Conservation (phyloP, 2,113 vertebrate genomes). For the Myrmecobius fasciatus region DNA sequence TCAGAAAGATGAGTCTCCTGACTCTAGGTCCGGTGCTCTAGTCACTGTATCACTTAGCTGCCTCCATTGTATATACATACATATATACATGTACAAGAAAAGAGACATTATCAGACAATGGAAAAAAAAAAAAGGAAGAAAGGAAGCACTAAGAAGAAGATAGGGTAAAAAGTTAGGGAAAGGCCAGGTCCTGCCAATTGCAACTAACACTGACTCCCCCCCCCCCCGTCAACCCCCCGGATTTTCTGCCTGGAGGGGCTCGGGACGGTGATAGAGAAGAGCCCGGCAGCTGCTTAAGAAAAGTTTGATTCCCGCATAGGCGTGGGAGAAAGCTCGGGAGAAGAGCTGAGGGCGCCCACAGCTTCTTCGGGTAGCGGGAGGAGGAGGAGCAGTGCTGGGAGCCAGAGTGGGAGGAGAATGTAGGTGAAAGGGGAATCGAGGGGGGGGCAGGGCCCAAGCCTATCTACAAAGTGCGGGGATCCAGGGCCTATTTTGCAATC, state of each 20-base stretch:
- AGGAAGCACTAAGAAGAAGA: not conserved
- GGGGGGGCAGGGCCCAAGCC: rapidly evolving
- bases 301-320: too few relatives aligned
- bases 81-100: not conserved
- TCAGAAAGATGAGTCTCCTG: too few relatives aligned
- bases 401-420: not conserved
- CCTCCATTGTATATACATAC: not conserved
- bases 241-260: too few relatives aligned
- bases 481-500: rapidly evolving
- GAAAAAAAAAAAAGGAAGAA: too few relatives aligned
- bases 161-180: not conserved
- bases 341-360: not conserved
- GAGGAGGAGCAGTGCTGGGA: rapidly evolving
- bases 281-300: too few relatives aligned
- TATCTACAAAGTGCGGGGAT: not conserved
- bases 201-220: rapidly evolving
- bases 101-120: not conserved
- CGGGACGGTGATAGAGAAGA: not conserved
- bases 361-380: not conserved
- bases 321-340: too few relatives aligned
- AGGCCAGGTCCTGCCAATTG: too few relatives aligned
- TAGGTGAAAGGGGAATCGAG: conserved; percentile 3
- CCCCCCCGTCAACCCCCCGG: too few relatives aligned
- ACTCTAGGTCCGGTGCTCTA: too few relatives aligned
- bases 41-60: too few relatives aligned